Percentiles rank a stretch among this genome's conserved stretches.
These are phyloP conservation scores for Chamaea fasciata DNA, from an alignment of 2,113 vertebrate species.

Conservation along the genomic window DNA sequence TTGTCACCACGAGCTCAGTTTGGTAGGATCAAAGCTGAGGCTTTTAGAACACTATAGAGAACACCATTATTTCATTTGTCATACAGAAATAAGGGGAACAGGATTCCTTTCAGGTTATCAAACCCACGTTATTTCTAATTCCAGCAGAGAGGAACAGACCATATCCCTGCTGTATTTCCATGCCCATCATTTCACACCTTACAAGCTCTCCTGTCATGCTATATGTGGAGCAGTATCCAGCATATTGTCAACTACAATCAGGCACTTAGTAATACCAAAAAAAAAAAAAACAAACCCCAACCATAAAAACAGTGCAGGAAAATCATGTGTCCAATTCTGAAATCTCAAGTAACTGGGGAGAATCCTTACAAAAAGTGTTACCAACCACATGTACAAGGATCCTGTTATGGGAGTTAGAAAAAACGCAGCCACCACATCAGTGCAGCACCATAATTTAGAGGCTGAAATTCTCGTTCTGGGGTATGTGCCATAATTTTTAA, in stretches of 20 bases:
- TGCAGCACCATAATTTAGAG: not conserved
- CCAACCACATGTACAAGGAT: not conserved
- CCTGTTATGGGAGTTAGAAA: accelerated
- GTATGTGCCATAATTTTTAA: conserved; percentile 13
- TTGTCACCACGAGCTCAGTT: not conserved
- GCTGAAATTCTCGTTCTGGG: not conserved
- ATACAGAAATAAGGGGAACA: not conserved
- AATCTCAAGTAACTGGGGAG: not conserved
- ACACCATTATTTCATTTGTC: not conserved
- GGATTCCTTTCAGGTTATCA: not conserved
- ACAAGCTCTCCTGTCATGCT: not conserved
- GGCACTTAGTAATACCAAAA: not conserved
- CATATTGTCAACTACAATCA: not conserved
- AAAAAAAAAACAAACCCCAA: not conserved
- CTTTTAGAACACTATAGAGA: not conserved
- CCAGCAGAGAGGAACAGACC: not conserved
- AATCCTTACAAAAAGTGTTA: not conserved
- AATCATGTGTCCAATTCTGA: not conserved
- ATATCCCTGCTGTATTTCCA: not conserved
- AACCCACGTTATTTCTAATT: not conserved
- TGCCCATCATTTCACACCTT: not conserved
- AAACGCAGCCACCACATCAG: not conserved
- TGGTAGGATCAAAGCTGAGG: not conserved
- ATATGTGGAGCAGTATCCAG: not conserved
- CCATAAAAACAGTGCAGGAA: not conserved